phyloP scores from a whole-genome alignment of 2,113 vertebrate species.

The Apteryx mantelli region DNA sequence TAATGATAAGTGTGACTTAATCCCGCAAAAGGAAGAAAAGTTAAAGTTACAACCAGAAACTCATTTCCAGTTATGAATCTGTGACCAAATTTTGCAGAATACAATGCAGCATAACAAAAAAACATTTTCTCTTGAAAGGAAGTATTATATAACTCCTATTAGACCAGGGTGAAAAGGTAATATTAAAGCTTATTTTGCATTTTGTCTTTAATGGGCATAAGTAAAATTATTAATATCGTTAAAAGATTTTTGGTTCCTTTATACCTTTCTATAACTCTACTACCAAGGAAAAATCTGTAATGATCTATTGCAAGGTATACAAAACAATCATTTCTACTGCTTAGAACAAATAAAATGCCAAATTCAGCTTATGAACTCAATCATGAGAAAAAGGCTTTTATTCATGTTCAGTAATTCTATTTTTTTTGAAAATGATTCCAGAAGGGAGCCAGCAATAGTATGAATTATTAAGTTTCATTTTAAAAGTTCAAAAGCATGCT shows the following conservation, averaged over 20 bases:
- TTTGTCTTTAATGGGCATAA: neutral
- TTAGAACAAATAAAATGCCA: neutral
- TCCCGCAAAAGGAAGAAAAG: neutral
- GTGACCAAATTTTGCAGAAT: neutral
- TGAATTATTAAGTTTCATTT: neutral
- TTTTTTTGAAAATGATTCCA: neutral
- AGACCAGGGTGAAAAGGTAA: neutral
- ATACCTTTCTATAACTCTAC: neutral
- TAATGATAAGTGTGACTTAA: slow-evolving; percentile 64
- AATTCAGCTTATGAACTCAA: neutral
- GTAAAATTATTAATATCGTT: neutral
- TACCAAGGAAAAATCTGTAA: neutral
- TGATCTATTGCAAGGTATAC: neutral
- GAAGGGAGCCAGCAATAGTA: neutral
- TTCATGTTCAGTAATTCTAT: neutral
- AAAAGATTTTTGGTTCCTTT: neutral
- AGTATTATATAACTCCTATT: neutral
- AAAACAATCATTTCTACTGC: neutral
- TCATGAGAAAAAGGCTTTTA: neutral
- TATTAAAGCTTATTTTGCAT: neutral
- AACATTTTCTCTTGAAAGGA: neutral
- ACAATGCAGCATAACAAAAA: neutral
- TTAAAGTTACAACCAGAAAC: neutral
- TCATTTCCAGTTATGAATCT: neutral
- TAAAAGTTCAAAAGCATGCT: neutral